Conservation (phyloP, 2,888 invertebrate genomes). For the Cheilosia pagana region DNA sequence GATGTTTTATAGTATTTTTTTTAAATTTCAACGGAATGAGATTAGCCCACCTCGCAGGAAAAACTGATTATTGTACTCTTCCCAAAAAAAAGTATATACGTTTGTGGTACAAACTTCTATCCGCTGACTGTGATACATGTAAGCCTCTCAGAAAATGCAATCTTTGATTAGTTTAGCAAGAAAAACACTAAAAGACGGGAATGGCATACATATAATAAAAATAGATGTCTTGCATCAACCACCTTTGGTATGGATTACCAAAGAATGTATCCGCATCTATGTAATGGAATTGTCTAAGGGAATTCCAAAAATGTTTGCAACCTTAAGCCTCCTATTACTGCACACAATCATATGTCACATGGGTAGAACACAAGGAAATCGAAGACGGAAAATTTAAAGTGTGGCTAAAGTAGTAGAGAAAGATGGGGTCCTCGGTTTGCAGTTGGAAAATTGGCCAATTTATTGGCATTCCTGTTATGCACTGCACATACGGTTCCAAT, state of each 20-base stretch:
- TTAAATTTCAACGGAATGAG: no score
- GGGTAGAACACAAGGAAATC: background rate
- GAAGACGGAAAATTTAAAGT: constrained; percentile 32
- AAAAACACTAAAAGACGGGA: constrained; percentile 15
- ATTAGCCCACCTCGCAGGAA: no score
- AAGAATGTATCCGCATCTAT: constrained; percentile 22
- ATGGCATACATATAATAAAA: constrained; percentile 26
- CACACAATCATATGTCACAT: background rate
- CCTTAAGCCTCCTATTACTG: constrained; percentile 60
- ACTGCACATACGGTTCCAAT: constrained; percentile 2
- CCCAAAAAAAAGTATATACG: background rate
- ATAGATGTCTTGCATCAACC: constrained; percentile 23
- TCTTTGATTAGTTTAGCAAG: constrained; percentile 28
- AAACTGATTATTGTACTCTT: no score
- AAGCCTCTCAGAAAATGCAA: constrained; percentile 13
- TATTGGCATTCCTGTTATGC: constrained; percentile 63
- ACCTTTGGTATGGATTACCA: constrained; percentile 39
- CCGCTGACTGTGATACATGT: no score
- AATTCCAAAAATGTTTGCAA: constrained; percentile 51
- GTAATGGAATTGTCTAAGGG: constrained; percentile 67
- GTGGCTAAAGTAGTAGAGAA: background rate
- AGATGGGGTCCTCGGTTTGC: constrained; percentile 12
- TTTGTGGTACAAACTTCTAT: no score
- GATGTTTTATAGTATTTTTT: no score
- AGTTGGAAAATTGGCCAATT: constrained; percentile 70